A percentile compares a stretch with the other conserved stretches of the same genome.
These are phyloP conservation scores for cattle (Bos taurus) DNA, from an alignment of 2,113 vertebrate species.

Conservation along the genomic window ARS-UCD2.0 NC_037329.1:21743001-21743500, in stretches of 20 bases:
- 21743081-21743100: not conserved
- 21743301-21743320: not conserved
- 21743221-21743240: not conserved
- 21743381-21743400: not conserved
- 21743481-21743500: not conserved
- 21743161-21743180: not conserved
- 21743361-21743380: constrained; percentile 3
- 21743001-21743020: not conserved
- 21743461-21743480: not conserved
- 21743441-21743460: not conserved
- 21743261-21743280: not conserved
- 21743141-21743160: not conserved
- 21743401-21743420: not conserved
- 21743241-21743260: not conserved
- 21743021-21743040: not conserved
- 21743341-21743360: not conserved
- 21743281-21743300: not conserved
- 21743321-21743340: not conserved
- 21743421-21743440: not conserved
- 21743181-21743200: not conserved
- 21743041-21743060: not conserved
- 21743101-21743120: not conserved
- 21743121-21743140: not conserved
- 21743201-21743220: not conserved
- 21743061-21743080: not conserved